Conservation (phyloP, 2,888 invertebrate species). For the Polyommatus iphigenia region DNA sequence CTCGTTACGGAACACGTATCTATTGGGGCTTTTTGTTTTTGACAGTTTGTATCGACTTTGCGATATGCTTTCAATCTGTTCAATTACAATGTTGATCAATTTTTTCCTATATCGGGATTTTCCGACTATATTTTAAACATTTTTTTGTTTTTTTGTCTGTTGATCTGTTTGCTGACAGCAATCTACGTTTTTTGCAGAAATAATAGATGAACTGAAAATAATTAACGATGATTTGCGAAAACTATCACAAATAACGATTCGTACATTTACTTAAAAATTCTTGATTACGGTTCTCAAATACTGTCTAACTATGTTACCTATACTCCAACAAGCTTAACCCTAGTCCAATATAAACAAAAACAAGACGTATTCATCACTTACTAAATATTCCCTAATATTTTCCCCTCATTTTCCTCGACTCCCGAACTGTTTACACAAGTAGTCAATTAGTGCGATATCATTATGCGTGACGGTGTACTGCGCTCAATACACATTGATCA, state of each 20-base stretch:
- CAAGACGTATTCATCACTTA: not conserved
- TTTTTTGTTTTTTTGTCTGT: no score
- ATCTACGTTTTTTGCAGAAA: no score
- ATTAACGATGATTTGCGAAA: not conserved
- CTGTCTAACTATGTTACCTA: not conserved
- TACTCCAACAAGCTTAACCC: not conserved
- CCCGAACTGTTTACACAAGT: slow-evolving; percentile 26
- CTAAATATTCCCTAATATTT: not conserved
- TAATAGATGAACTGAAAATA: no score
- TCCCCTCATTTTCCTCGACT: not conserved
- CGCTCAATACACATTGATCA: slow-evolving; percentile 47
- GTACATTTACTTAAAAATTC: not conserved
- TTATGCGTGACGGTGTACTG: slow-evolving; percentile 18
- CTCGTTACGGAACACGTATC: not conserved
- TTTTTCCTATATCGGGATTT: not conserved
- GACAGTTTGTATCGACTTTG: not conserved
- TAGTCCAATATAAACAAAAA: not conserved
- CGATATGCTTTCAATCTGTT: not conserved
- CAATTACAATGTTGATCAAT: not conserved
- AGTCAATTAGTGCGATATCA: slow-evolving; percentile 23
- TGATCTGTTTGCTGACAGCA: no score
- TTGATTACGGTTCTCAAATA: not conserved
- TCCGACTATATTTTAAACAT: not conserved
- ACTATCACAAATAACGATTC: not conserved
- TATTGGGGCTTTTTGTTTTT: slow-evolving; percentile 6